These are phyloP conservation scores for Girardinichthys multiradiatus DNA, from an alignment of 2,113 vertebrate species.

Conservation along the genomic window DNA sequence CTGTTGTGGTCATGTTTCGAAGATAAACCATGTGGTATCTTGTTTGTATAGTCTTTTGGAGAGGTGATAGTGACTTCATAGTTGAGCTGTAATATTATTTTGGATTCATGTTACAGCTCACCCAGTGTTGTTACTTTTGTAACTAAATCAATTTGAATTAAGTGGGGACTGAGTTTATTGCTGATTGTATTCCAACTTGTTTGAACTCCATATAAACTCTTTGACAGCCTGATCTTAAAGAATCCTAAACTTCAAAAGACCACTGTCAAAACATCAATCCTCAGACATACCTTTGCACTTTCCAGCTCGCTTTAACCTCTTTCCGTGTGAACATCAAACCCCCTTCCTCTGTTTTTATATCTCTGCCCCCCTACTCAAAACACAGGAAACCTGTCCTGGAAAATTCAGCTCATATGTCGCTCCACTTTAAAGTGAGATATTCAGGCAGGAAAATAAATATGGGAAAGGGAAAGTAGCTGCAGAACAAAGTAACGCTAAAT, in stretches of 20 bases:
- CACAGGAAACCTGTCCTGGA: constrained; percentile 72
- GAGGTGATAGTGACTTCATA: constrained; percentile 63
- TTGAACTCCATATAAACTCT: constrained; percentile 9
- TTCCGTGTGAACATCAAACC: constrained; percentile 60
- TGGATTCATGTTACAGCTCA: constrained; percentile 57
- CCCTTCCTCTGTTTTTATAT: constrained; percentile 61
- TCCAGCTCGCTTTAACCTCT: constrained; percentile 42
- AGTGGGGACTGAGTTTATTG: too few species aligned
- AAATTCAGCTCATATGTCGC: constrained; percentile 61
- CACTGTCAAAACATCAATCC: constrained; percentile 34
- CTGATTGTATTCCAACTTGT: constrained; percentile 17
- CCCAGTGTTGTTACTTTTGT: constrained; percentile 19
- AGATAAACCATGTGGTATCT: constrained; percentile 61
- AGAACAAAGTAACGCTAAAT: constrained; percentile 71
- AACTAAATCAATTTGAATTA: neutral
- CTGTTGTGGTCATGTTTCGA: constrained; percentile 61
- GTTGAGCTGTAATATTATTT: constrained; percentile 54
- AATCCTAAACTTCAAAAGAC: constrained; percentile 27
- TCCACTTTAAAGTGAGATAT: constrained; percentile 67
- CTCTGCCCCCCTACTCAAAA: constrained; percentile 47
- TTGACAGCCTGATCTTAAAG: neutral
- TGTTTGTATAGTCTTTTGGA: constrained; percentile 67
- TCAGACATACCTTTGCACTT: constrained; percentile 47
- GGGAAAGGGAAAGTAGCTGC: constrained; percentile 55
- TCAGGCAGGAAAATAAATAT: constrained; percentile 71